These are phyloP conservation scores for Pseudomyrmex dendroicus DNA, from an alignment of 1,140 invertebrate species.

Conservation along the genomic window DNA sequence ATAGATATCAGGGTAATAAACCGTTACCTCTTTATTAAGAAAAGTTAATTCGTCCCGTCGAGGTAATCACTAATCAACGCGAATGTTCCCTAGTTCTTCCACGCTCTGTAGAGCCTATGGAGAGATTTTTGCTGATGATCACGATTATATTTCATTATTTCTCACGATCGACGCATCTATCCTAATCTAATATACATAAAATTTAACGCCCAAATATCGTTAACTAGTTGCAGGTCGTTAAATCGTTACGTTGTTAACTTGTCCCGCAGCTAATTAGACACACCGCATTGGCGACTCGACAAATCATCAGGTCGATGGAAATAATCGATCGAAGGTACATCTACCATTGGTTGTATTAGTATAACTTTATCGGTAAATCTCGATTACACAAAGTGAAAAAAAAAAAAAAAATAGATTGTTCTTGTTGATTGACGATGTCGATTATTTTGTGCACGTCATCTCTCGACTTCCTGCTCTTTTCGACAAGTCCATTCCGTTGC, in stretches of 20 bases:
- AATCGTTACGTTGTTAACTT: conserved; percentile 6
- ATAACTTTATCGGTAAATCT: conserved; percentile 33
- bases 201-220: conserved; percentile 26
- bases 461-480: conserved; percentile 21
- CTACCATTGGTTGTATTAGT: neutral
- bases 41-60: conserved; percentile 32
- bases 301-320: neutral
- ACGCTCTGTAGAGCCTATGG: conserved; percentile 5
- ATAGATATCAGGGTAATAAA: conserved; percentile 60
- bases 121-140: neutral
- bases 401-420: conserved; percentile 26
- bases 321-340: neutral
- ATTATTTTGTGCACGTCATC: neutral
- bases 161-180: conserved; percentile 21
- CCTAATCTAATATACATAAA: neutral
- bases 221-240: conserved; percentile 45
- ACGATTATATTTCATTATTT: conserved; percentile 52
- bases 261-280: conserved; percentile 41
- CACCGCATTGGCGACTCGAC: neutral
- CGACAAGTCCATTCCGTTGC: conserved; percentile 1
- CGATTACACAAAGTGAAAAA: neutral
- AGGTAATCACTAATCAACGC: conserved; percentile 47
- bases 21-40: conserved; percentile 59
- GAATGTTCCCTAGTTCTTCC: conserved; percentile 25
- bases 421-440: conserved; percentile 10